Evolutionary conservation across 2,797 vertebrate genomes (phyloP), one percentile per base, ranked within the genome.

Genomic region (Ctenopoma kingsleyae): DNA sequence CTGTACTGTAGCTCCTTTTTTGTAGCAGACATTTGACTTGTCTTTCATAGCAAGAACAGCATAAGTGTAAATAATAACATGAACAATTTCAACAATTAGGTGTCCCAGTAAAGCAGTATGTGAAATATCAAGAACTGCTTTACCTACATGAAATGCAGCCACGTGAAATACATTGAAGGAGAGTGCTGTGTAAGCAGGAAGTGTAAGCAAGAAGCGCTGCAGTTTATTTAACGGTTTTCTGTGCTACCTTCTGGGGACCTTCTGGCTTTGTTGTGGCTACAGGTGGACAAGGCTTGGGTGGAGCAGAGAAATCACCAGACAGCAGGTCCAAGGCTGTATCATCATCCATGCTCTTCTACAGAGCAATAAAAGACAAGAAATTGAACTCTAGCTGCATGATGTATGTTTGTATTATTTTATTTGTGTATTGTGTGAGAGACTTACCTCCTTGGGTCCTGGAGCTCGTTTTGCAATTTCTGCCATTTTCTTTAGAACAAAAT

Each of bases 241-340:
- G 15, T 27, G 20, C 3, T 88, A 93, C 92, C 91, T 90, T 90
- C 62, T 78, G 62, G 4, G 87, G 72, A 25, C 80, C 57, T 1
- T 8, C 27, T 30, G 27, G 27, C 27, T 30, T 30, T 7, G 27
- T 30, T 30, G 27, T 30, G 6, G 27, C 27, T 82, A 17, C 76
- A 8, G 89, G 71, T 59, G 90, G 51, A 30, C 27, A 71, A 19
- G 84, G 67, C 8, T 38, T 25, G 4, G 83, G 25, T 0, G 53
- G 9, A 8, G 15, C 1, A 44, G 75, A 61, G 62, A 95, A 94
- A 27, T 93, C 93, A 30, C 78, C 27, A n/a, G 93, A 91, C 53
- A 95, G 85, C 69, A 93, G 2, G 17, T 94, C 91, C 53, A 95
- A 67, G 4, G 94, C 95, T 1, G 80, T 53, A 7, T 60, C 66